These are phyloP conservation scores for Drosophila affinis DNA, from an alignment of 2,888 invertebrate species.

Conservation along the genomic window DNA sequence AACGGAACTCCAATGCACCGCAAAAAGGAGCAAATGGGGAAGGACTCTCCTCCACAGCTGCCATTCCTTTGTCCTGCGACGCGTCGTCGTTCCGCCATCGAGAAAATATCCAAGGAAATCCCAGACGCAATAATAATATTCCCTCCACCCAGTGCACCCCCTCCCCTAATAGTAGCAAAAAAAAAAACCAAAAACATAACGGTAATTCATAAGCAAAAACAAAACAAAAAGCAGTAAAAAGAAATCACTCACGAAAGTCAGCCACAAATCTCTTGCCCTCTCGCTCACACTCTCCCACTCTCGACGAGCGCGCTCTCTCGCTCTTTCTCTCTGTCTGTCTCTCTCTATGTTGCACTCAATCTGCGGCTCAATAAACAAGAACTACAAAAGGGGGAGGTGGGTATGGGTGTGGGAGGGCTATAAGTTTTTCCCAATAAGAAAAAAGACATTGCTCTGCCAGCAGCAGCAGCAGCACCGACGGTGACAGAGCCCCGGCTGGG, in stretches of 20 bases:
- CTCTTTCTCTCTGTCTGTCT: slow-evolving; percentile 4
- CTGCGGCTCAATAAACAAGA: slow-evolving; percentile 64
- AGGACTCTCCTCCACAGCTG: not conserved
- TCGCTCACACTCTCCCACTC: slow-evolving; percentile 2
- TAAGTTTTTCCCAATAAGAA: slow-evolving; percentile 79
- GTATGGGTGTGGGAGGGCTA: slow-evolving; percentile 49
- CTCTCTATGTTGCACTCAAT: slow-evolving; percentile 63
- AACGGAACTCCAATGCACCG: not conserved
- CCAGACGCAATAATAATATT: slow-evolving; percentile 70
- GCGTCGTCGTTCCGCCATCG: not conserved
- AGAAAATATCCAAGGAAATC: slow-evolving; percentile 11
- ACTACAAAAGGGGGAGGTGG: slow-evolving; percentile 36
- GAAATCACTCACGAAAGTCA: slow-evolving; percentile 26
- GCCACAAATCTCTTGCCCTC: slow-evolving; percentile 38
- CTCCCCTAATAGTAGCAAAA: not conserved
- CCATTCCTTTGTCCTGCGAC: not conserved
- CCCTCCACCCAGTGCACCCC: not conserved
- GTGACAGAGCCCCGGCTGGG: slow-evolving; percentile 1
- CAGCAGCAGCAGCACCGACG: slow-evolving; percentile 9
- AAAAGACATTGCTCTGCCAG: slow-evolving; percentile 55
- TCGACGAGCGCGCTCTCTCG: slow-evolving; percentile 6
- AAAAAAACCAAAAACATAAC: slow-evolving; percentile 5
- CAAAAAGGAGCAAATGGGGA: no score
- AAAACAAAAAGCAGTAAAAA: slow-evolving; percentile 14
- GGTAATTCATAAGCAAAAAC: slow-evolving; percentile 51